Evolutionary conservation across 2,797 vertebrate genomes (phyloP), one percentile per base, ranked within the genome.

Genomic region (Odontamblyopus lacepedii): DNA sequence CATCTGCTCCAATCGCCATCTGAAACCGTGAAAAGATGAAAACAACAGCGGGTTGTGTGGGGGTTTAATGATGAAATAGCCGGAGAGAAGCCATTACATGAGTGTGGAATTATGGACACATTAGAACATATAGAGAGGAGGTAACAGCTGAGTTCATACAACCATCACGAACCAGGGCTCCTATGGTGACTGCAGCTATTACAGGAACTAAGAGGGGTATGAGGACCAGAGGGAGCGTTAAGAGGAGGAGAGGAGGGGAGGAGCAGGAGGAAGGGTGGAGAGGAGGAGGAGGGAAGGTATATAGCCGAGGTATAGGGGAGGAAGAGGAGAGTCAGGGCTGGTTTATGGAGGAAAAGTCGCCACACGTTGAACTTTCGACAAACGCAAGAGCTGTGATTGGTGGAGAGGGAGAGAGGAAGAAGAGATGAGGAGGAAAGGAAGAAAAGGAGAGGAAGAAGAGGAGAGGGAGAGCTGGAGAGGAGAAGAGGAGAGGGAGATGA

Each of bases 111-210:
- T 65, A 70, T n/a, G 4, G 53, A 70, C 64, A 35, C 15, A 50
- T 27, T 29, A 2, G 60, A 15, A 69, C 44, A 3, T 50, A 73
- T 74, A 64, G 66, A 65, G 63, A 26, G 2, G 38, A 74, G 12
- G 56, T 60, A 77, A 78, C 83, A 83, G 76, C 73, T 81, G 77
- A 62, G 9, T 11, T 3, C 66, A 13, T 35, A 73, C 61, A 51
- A 61, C 29, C 38, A 63, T 67, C 67, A 78, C 70, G 59, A 70
- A 65, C 66, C 29, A 48, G 27, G 67, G 71, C 50, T 5, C 38
- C 56, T 63, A 30, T 69, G 70, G 70, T 73, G 72, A 81, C 78
- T 67, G 67, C 69, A 66, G 60, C 68, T 38, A 73, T 81, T 77
- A 78, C 67, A 38, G 23, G 27, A 56, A 67, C 67, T 30, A n/a